phyloP scores from a whole-genome alignment of 2,888 invertebrate species.

The Cephus spinipes region DNA sequence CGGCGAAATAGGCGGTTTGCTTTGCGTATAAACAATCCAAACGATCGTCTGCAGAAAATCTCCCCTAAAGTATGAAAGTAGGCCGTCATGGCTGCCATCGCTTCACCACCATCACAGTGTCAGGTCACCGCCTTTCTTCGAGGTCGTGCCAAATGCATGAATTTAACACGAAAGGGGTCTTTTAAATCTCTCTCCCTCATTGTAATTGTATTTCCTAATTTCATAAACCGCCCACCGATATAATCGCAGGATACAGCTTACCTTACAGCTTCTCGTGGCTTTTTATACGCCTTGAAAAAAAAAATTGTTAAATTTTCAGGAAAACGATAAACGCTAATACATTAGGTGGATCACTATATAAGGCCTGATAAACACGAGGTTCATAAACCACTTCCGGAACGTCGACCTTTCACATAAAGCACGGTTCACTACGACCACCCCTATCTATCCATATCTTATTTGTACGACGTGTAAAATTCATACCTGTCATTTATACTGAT shows the following conservation, averaged over 20 bases:
- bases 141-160: constrained; percentile 31
- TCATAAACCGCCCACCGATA: not conserved
- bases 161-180: not conserved
- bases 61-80: constrained; percentile 34
- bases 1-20: too few species aligned
- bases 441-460: not conserved
- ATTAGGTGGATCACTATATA: constrained; percentile 5
- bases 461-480: not conserved
- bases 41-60: not conserved
- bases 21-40: too few species aligned
- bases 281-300: not conserved
- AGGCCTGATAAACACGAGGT: not conserved
- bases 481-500: not conserved
- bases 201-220: not conserved
- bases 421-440: not conserved
- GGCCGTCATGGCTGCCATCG: constrained; percentile 24
- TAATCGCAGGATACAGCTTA: not conserved
- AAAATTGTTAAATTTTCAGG: not conserved
- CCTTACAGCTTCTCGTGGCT: not conserved
- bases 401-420: constrained; percentile 18
- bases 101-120: not conserved
- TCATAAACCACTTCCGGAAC: constrained; percentile 25
- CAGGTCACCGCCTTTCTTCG: constrained; percentile 27
- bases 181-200: not conserved
- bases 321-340: constrained; percentile 44